These are phyloP conservation scores for Tiphia femorata DNA, from an alignment of 2,888 invertebrate species.

Conservation along the genomic window DNA sequence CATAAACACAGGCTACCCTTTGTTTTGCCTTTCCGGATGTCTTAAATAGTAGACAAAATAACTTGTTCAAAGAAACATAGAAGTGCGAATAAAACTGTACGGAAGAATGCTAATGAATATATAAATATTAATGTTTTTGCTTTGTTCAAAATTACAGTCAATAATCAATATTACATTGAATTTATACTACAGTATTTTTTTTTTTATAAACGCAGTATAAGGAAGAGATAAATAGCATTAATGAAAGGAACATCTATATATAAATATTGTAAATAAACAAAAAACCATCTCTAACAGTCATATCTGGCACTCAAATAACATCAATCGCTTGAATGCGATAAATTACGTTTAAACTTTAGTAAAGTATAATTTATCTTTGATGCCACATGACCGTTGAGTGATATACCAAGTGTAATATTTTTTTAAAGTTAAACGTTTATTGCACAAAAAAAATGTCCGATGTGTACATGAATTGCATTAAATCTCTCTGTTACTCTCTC, in stretches of 20 bases:
- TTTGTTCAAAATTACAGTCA: slow-evolving; percentile 9
- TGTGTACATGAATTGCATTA: slow-evolving; percentile 51
- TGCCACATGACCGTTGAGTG: slow-evolving; percentile 64
- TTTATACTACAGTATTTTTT: slow-evolving; percentile 9
- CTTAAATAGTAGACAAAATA: too few relatives aligned
- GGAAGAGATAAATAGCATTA: slow-evolving; percentile 44
- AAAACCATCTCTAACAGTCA: slow-evolving; percentile 61
- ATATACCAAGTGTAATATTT: slow-evolving; percentile 53
- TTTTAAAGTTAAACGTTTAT: slow-evolving; percentile 59
- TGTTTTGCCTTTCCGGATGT: too few relatives aligned
- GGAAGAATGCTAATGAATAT: slow-evolving; percentile 3
- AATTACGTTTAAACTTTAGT: slow-evolving; percentile 22
- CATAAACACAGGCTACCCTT: too few relatives aligned
- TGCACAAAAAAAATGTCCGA: slow-evolving; percentile 56
- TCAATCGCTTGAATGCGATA: slow-evolving; percentile 26
- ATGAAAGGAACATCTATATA: slow-evolving; percentile 47
- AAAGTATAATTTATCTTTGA: slow-evolving; percentile 43
- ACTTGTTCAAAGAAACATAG: slow-evolving; percentile 10
- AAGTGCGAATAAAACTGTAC: slow-evolving; percentile 10
- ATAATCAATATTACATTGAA: too few relatives aligned
- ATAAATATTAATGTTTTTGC: background rate
- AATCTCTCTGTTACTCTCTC: slow-evolving; percentile 38
- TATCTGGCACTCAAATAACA: slow-evolving; percentile 59
- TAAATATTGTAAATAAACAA: slow-evolving; percentile 59
- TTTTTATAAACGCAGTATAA: slow-evolving; percentile 27